Conservation (phyloP, 2,113 vertebrate species). For the Vulpes vulpes region DNA sequence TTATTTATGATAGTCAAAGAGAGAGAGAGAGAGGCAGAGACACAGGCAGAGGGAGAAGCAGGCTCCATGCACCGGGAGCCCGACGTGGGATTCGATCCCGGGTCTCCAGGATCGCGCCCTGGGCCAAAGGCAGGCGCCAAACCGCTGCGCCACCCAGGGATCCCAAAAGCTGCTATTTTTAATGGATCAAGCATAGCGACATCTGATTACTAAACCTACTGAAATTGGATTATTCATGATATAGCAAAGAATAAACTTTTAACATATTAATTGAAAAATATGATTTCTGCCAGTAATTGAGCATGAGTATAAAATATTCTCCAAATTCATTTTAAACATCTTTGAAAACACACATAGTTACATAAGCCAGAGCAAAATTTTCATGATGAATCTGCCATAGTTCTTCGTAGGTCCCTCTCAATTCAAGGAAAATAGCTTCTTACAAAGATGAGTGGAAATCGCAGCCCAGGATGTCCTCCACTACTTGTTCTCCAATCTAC, state of each 20-base stretch:
- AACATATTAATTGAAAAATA: neutral
- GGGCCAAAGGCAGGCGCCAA: no score
- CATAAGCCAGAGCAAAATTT: neutral
- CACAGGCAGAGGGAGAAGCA: no score
- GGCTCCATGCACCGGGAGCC: no score
- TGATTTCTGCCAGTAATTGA: neutral
- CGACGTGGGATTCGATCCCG: no score
- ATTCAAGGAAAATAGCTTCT: neutral
- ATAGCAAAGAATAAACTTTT: neutral
- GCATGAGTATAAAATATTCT: neutral
- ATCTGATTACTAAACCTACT: neutral
- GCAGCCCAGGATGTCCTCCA: neutral
- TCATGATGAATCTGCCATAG: neutral
- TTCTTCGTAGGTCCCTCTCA: neutral
- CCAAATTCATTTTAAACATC: neutral
- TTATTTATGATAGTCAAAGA: no score
- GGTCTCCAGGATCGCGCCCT: no score
- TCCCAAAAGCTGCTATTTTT: no score
- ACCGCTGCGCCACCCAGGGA: no score
- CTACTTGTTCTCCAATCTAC: neutral
- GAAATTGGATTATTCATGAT: neutral
- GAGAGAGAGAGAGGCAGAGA: no score
- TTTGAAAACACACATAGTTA: neutral
- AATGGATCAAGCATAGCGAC: neutral
- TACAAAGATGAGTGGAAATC: neutral